Evolutionary conservation across 1,140 invertebrate genomes (phyloP), one percentile per base, ranked within the genome.

Genomic region (Calosoma granatense): DNA sequence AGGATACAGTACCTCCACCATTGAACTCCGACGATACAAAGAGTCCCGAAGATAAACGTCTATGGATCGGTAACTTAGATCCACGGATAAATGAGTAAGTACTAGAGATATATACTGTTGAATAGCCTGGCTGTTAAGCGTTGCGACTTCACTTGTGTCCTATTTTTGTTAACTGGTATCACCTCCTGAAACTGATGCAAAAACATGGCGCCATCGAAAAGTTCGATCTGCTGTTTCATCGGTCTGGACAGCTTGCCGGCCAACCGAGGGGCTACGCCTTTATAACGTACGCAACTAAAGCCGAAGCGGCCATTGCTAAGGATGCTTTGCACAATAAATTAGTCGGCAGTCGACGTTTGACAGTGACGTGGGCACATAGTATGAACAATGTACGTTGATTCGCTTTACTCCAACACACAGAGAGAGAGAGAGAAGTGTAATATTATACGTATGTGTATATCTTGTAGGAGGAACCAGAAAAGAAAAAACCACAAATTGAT

Each of bases 141-240:
- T 47, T 47, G 3, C 14, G 1, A 22, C 22, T 20, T 17, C 2
- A 59, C 20, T 55, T 12, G 20, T 20, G n/a, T 53, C n/a, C 47
- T 57, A 55, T 56, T 55, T 54, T 26, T 41, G 54, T 55, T 81
- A 84, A 89, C 82, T 76, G 88, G 87, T 94, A 87, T 84, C 84
- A 91, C 83, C 82, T 96, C 77, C 77, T 95, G 73, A 95, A 95
- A 90, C 81, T 94, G 71, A 79, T 93, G 75, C 90, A 94, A 84
- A 87, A 89, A 80, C 86, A 89, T 84, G 92, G 92, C 69, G 76
- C 80, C 63, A 87, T 95, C 66, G 87, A 91, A 77, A 93, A 94
- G 81, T 94, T 95, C 78, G 92, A 96, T 74, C 85, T 94, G 72
- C 81, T 96, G 54, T 94, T 93, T 71, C 90, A 95, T 71, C 90